Evolutionary conservation across 2,113 vertebrate genomes (phyloP).

Genomic region (Heteronetta atricapilla): DNA sequence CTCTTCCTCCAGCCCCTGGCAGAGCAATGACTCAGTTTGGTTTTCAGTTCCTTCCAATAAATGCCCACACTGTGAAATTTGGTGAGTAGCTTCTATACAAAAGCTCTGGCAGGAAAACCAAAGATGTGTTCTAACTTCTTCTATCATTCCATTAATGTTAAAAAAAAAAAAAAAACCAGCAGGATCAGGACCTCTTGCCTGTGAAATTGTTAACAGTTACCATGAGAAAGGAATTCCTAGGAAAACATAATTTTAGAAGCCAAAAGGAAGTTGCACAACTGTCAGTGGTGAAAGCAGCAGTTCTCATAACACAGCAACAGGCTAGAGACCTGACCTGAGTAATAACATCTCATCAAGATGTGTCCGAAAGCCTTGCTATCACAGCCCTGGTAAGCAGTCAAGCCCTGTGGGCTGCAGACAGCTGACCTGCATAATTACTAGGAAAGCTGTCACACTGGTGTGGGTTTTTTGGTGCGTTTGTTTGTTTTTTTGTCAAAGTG

Average conservation of each 20-base stretch:
- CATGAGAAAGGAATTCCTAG: slow-evolving; percentile 46
- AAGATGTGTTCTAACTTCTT: background rate
- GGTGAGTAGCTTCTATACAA: background rate
- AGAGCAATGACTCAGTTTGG: background rate
- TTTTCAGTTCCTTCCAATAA: background rate
- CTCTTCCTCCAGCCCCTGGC: background rate
- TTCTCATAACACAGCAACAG: background rate
- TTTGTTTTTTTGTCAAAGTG: background rate
- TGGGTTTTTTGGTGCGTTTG: too few relatives aligned
- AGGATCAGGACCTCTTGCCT: background rate
- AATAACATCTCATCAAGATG: background rate
- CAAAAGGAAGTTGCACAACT: slow-evolving; percentile 50
- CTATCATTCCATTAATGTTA: background rate
- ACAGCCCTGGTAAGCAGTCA: background rate
- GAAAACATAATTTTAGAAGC: slow-evolving; percentile 15
- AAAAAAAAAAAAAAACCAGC: background rate
- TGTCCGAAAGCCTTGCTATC: background rate
- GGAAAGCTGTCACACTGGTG: background rate
- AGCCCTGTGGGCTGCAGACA: background rate
- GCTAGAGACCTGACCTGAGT: background rate
- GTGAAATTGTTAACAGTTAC: background rate
- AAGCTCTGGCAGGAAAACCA: background rate
- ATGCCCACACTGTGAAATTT: background rate
- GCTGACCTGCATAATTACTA: background rate
- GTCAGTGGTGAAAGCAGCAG: background rate